phyloP scores from a whole-genome alignment of 2,113 vertebrate species.

The Corynorhinus townsendii region DNA sequence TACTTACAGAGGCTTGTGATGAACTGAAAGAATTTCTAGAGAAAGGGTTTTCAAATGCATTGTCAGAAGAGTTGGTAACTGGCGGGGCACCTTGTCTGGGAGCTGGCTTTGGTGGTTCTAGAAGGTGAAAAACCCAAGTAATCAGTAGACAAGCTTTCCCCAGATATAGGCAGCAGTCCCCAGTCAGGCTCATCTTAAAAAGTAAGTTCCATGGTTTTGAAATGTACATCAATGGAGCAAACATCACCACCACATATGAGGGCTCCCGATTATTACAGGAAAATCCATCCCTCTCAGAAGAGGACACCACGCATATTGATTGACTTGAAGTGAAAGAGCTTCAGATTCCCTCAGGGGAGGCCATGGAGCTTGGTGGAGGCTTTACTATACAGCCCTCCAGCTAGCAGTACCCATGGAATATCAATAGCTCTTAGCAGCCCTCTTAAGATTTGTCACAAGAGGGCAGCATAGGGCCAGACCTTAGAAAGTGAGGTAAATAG shows the following conservation, averaged over 20 bases:
- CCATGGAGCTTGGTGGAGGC: neutral
- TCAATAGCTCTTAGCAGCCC: neutral
- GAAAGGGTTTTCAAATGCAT: conserved; percentile 85
- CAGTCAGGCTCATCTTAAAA: neutral
- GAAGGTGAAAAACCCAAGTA: neutral
- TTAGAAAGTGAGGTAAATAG: neutral
- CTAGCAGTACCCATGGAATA: neutral
- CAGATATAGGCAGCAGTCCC: neutral
- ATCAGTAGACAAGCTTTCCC: neutral
- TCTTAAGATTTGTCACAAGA: conserved; percentile 44
- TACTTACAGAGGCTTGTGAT: conserved; percentile 81
- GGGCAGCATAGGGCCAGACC: conserved; percentile 56
- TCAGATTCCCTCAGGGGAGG: neutral
- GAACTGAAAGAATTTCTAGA: conserved; percentile 80
- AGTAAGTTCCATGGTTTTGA: neutral
- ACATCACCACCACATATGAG: neutral
- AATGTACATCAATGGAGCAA: neutral
- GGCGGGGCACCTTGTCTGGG: conserved; percentile 55
- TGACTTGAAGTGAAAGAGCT: neutral
- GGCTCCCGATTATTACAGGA: neutral
- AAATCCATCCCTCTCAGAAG: neutral
- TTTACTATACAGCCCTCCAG: neutral
- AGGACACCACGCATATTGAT: neutral
- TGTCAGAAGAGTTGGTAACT: conserved; percentile 65
- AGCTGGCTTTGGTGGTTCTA: conserved; percentile 81